Evolutionary conservation across 1,140 invertebrate species (phyloP), one percentile per base, ranked within the genome.

Genomic region (Eupristina koningsbergeri): DNA sequence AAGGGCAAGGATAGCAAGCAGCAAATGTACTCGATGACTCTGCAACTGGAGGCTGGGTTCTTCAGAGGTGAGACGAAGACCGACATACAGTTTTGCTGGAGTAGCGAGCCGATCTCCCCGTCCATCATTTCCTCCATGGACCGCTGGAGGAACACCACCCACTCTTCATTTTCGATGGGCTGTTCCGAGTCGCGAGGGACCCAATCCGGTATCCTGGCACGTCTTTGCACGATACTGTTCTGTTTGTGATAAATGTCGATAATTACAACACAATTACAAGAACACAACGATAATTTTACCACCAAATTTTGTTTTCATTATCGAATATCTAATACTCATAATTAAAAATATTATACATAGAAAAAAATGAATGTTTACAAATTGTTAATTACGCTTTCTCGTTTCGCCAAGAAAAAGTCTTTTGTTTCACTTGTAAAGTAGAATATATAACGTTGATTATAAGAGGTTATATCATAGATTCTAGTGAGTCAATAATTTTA

Each of bases 151-250:
- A 93, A 93, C 0, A 88, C 92, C 5, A 96, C 93, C 96, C 96
- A 97, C 91, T 97, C 96, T 84, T 97, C 96, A 85, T 96, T 95
- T 91, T 97, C 96, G 76, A 97, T 96, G 11, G 95, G 94, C 53
- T 93, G 93, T 39, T 92, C 91, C 0, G 93, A 89, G 73, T 92
- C 91, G 53, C 87, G 87, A 8, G 93, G 90, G 67, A 91, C 90
- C 87, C 90, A 91, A 29, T 85, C 74, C 0, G 63, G 36, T 61
- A 84, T 31, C n/a, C 83, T 61, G 5, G 67, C 36, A 3, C 53
- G 83, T n/a, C 83, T 53, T 26, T 76, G 47, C 45, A 58, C 22
- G 1, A 83, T 78, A 50, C 63, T 83, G 29, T 83, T 77, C 75
- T 76, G 5, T 41, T 41, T 39, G 34, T n/a, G 36, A 13, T 39